Base-by-base conservation (phyloP, 2,888 invertebrate genomes). In the Tinea semifulvella region DNA sequence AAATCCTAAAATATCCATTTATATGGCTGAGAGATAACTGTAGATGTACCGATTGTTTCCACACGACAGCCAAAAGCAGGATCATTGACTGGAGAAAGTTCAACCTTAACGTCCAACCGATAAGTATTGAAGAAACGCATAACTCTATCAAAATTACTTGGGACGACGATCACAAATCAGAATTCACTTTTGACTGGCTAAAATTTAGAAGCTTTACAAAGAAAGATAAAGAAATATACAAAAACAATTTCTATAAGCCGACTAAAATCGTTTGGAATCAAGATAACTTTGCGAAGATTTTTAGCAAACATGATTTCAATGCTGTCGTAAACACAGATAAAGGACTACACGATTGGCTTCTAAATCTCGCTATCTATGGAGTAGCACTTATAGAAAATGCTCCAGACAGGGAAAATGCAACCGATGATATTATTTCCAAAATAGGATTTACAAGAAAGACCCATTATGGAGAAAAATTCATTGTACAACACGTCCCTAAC, bases 11-110 rank as follows among this genome's bases (percentile, higher is more conserved):
- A 45, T 89, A 84, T 56, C 90, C 90, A 0, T 77, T 82, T 49
- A 82, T 89, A 20, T 91, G 89, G 88, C 61, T 91, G 31, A 67
- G 90, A 51, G 91, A 91, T 58, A 90, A 90, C 59, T 90, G 90
- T 53, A 86, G 84, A 49, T 90, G 90, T 56, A 61, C 77, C 40
- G 55, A 76, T 39, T 91, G 90, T 56, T 90, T 85, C 57, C 86
- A 89, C 55, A 55, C 58, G 18, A 67, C 80, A 3, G 85, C 88
- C 0, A 74, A 82, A 55, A 88, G 88, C 47, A 64, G 90, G 25
- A 84, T 83, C 16, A 68, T 86, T 10, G 79, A 88, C 53, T 86
- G 87, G 85, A 72, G 75, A 50, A 64, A 71, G 44, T 88, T 88
- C 52, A 70, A 88, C 53, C 55, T 83, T 1, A 60, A 81, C 35